A percentile compares a stretch with the other conserved stretches of the same genome.
Conservation (phyloP, 2,113 vertebrate species). For the Leptobrachium leishanense region DNA sequence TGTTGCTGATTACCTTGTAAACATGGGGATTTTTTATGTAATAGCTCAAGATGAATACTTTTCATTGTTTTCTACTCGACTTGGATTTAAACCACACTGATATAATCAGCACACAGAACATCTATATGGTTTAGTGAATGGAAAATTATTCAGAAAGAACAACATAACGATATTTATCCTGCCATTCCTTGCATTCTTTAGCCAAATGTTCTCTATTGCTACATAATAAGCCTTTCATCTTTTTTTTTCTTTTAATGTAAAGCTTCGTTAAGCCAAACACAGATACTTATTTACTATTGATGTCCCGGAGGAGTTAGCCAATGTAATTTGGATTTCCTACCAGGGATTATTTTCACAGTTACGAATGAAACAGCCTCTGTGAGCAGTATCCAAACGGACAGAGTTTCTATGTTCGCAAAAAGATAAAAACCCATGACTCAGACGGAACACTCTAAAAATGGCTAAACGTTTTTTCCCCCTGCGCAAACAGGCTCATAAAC, state of each 20-base stretch:
- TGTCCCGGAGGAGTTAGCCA: constrained; percentile 1
- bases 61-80: neutral
- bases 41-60: neutral
- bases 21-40: neutral
- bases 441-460: neutral
- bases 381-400: neutral
- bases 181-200: constrained; percentile 20
- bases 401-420: neutral
- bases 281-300: constrained; percentile 38
- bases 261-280: neutral
- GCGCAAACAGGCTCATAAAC: too few species aligned
- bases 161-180: constrained; percentile 27
- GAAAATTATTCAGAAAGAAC: constrained; percentile 28
- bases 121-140: constrained; percentile 13
- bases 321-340: constrained; percentile 14
- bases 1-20: neutral
- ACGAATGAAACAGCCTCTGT: constrained; percentile 8
- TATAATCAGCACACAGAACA: constrained; percentile 6
- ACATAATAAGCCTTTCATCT: constrained; percentile 27
- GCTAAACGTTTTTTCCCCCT: too few species aligned
- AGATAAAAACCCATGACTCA: neutral
- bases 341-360: constrained; percentile 14
- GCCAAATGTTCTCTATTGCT: constrained; percentile 17
- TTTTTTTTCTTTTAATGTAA: neutral
- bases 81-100: neutral